Evolutionary conservation across 37 sponge, comb jelly and placozoan species (phyloP), one percentile per base, ranked within the genome.

Genomic region (Chondrilla cf. caribensis): DNA sequence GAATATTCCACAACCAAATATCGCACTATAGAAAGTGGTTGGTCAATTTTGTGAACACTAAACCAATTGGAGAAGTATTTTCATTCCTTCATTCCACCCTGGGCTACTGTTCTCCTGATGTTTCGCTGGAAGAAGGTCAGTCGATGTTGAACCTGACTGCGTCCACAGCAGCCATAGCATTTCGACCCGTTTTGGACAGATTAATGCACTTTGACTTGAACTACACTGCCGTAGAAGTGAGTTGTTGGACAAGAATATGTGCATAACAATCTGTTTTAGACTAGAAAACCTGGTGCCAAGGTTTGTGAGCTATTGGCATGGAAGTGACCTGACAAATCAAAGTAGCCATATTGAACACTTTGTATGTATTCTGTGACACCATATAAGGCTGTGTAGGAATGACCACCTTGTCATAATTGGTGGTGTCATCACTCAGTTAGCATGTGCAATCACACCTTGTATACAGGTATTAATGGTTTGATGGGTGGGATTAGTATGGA

Each of bases 21-120:
- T 14, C n/a, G 5, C 18, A n/a, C 60, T 87, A 79, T 75, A 54
- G 81, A 47, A 51, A 81, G 36, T 82, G 57, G 31, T 59, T 87
- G 73, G 32, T 42, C 15, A 38, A 81, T 0, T 91, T 84, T 68
- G 67, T 82, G 0, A 28, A 60, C 4, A 32, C 26, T 7, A 41
- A 86, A 4, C 75, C 91, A 2, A 43, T 80, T 36, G 66, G 66
- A 8, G 59, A 82, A 37, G 80, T 91, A 22, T 81, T 91, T 36
- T 73, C 67, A 0, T 91, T 87, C 71, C 82, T 91, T 19, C 91
- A 91, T 62, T 76, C 76, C 7, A 36, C 84, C 22, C 60, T 91
- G 54, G 73, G 79, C 44, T 91, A 84, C 66, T 91, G 91, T 70
- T 22, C 55, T 11, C 51, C 54, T 17, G 21, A 66, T 2, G 9